These are phyloP conservation scores for Myrmecophaga tridactyla DNA, from an alignment of 2,113 vertebrate species.

Conservation along the genomic window DNA sequence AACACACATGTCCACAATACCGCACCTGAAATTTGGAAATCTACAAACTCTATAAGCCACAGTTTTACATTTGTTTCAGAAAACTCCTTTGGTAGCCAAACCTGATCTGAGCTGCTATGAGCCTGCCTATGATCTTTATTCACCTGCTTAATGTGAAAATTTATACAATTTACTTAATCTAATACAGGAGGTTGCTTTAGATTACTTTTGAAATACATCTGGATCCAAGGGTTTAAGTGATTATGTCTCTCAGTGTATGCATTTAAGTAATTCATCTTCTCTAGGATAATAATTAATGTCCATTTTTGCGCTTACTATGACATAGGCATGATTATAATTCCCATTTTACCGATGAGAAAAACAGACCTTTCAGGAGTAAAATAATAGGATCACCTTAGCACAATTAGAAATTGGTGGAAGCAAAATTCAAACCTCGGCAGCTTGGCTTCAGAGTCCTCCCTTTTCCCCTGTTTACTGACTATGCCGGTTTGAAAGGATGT, in stretches of 20 bases:
- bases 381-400: not conserved
- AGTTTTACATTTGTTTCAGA: not conserved
- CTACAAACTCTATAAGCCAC: not conserved
- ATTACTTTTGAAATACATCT: not conserved
- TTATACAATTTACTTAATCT: not conserved
- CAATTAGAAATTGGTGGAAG: not conserved
- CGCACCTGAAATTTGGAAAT: not conserved
- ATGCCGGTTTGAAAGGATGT: no score
- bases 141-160: not conserved
- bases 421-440: not conserved
- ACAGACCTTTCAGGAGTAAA: not conserved
- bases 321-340: not conserved
- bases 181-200: fast-evolving
- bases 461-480: not conserved
- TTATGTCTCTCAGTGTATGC: not conserved
- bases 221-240: not conserved
- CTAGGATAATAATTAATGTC: not conserved
- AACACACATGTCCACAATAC: not conserved
- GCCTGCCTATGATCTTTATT: not conserved
- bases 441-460: not conserved
- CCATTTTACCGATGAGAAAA: not conserved
- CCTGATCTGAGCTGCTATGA: not conserved
- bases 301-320: not conserved
- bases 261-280: not conserved
- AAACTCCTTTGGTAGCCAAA: not conserved